Evolutionary conservation across 2,113 vertebrate species (phyloP), one percentile per base, ranked within the genome.

Genomic region (Sula dactylatra): DNA sequence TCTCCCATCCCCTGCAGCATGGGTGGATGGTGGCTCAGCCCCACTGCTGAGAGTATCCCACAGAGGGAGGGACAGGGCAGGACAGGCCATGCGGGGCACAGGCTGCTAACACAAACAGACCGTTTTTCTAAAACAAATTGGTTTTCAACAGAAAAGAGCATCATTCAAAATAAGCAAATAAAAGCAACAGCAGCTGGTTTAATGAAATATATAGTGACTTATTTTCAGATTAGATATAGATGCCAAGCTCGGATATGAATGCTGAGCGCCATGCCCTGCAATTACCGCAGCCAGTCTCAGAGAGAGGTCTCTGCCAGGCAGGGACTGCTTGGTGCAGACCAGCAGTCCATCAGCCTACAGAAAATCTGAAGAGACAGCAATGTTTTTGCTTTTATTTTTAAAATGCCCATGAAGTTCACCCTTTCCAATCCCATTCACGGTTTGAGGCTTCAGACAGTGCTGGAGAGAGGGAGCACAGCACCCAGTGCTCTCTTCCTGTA

Each of bases 181-280:
- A 87, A 95, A 94, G 88, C 76, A 93, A 90, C 83, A 95, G 88
- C 91, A 91, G 90, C 88, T 84, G 88, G 54, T 94, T 97, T 96
- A 96, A 96, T 94, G 85, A 90, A 93, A 97, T 92, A 94, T 34
- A 88, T 52, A 93, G 95, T 94, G 90, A 95, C 94, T 97, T 97
- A 91, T 96, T 94, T 96, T 96, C 96, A 94, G 92, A 93, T 97
- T 86, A 90, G 93, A 73, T 88, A 47, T 26, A 94, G 82, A 93
- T 80, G 91, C 88, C 93, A 85, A 73, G 86, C 92, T 90, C 2
- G 5, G 83, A 76, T 80, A 74, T 5, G 78, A 82, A 47, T 17
- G 79, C 86, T 25, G 82, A 95, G 88, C 3, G 1, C 71, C 6
- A 11, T 84, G 90, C 69, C 77, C 93, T 83, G 88, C 87, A 91